phyloP scores from a whole-genome alignment of 2,888 invertebrate genomes.

The Octonoba sinensis region DNA sequence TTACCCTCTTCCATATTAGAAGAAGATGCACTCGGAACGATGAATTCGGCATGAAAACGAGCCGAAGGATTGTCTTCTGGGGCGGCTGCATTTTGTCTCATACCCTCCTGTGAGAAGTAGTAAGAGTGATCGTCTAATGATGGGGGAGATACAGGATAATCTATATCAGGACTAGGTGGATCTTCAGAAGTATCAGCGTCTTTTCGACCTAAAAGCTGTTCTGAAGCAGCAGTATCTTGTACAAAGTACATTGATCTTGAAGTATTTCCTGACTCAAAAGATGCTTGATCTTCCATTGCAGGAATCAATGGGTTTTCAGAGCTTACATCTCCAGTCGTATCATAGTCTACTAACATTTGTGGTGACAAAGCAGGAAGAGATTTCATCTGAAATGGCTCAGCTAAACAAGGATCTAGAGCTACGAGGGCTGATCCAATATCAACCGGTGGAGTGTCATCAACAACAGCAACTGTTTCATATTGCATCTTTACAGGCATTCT shows the following conservation, averaged over 20 bases:
- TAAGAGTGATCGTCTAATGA: conserved; percentile 49
- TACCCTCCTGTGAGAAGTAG: conserved; percentile 47
- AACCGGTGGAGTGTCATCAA: conserved; percentile 23
- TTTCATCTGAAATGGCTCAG: conserved; percentile 46
- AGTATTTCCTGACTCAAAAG: conserved; percentile 3
- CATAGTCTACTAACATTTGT: conserved; percentile 53
- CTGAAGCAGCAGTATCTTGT: conserved; percentile 24
- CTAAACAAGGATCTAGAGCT: conserved; percentile 28
- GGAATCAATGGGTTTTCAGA: conserved; percentile 29
- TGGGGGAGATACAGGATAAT: conserved; percentile 57
- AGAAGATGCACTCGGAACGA: conserved; percentile 51
- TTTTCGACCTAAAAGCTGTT: conserved; percentile 18
- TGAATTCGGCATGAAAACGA: conserved; percentile 50
- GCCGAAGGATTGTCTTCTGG: conserved; percentile 44
- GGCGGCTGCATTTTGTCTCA: conserved; percentile 17
- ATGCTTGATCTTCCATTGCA: conserved; percentile 31
- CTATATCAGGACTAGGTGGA: conserved; percentile 57
- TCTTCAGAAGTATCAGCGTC: conserved; percentile 49
- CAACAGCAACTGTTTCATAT: conserved; percentile 11
- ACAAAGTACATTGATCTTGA: conserved; percentile 36
- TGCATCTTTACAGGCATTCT: conserved; percentile 3
- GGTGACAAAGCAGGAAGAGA: conserved; percentile 49
- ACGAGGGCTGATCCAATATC: conserved; percentile 15
- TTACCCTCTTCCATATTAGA: conserved; percentile 68
- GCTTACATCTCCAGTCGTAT: conserved; percentile 30